Evolutionary conservation across 2,113 vertebrate species (phyloP), one percentile per base, ranked within the genome.

Genomic region (Sebastes fasciatus): DNA sequence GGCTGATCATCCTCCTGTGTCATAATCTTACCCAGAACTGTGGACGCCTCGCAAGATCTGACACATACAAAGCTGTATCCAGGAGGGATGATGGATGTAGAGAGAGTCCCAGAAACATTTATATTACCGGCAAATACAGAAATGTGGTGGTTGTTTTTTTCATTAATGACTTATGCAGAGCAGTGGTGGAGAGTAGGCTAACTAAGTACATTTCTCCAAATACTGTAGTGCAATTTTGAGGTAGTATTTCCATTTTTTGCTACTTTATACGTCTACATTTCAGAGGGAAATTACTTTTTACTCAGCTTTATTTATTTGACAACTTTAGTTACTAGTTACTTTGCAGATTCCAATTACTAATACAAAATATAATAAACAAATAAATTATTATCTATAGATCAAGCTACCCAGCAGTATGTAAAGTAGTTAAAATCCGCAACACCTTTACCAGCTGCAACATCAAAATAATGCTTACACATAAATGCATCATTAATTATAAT

Each of bases 101-200:
- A 87, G 65, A 80, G 74, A 40, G 67, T 68, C 43, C 83, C 73
- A 79, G 64, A 93, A 76, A 87, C 89, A 88, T 83, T 90, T 86
- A 11, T 78, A n/a, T 93, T 71, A 84, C 54, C 21, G 79, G 61
- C 60, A 55, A 52, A 73, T 12, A 75, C 10, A 42, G 10, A 67
- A 34, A 16, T 45, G 34, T 61, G 52, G 21, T 43, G 45, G 10
- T 64, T 66, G 11, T 21, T 71, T 14, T 62, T 42, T 74, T 65
- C 14, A 64, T 21, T 19, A 17, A 23, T 6, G 17, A 65, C 17
- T 73, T 34, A 42, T 21, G 13, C 42, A 78, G 12, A 49, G 45
- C 17, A 51, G 42, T 48, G n/a, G 9, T 26, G 51, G 6, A 34
- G 13, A 26, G 48, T 26, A 34, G 34, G 34, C 3, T 34, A 55